Evolutionary conservation across 2,888 invertebrate species (phyloP).

Genomic region (Caenorhabditis sp.): DNA sequence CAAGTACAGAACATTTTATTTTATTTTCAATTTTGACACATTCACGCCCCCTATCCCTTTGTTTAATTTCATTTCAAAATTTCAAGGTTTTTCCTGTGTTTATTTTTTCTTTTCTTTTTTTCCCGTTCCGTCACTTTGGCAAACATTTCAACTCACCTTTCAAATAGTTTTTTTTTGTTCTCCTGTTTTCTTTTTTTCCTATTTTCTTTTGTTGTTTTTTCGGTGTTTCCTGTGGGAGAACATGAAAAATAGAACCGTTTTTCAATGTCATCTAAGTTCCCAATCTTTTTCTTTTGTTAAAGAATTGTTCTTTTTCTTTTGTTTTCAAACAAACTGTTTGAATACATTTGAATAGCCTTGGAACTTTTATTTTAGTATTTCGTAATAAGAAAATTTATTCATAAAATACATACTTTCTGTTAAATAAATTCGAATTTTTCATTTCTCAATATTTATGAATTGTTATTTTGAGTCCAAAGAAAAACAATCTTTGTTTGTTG

Average conservation of each 20-base stretch:
- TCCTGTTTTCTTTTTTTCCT: background rate
- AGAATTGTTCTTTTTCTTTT: background rate
- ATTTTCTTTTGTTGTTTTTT: background rate
- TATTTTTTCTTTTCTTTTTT: conserved; percentile 13
- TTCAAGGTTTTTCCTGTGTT: conserved; percentile 10
- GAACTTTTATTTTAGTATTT: too few relatives aligned
- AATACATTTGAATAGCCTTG: background rate
- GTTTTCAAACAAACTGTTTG: background rate
- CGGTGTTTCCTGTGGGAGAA: background rate
- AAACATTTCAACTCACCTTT: background rate
- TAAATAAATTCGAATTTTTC: too few relatives aligned
- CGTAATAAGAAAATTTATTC: too few relatives aligned
- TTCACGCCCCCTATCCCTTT: conserved; percentile 7
- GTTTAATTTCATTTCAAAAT: conserved; percentile 21
- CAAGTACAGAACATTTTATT: background rate
- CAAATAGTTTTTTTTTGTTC: background rate
- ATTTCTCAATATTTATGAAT: too few relatives aligned
- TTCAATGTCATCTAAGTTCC: background rate
- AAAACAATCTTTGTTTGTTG: too few relatives aligned
- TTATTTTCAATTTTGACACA: conserved; percentile 1
- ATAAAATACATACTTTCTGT: too few relatives aligned
- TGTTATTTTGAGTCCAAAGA: too few relatives aligned
- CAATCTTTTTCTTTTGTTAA: background rate
- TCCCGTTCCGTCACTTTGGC: conserved; percentile 2
- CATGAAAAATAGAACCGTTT: background rate